A percentile compares a stretch with the other conserved stretches of the same genome.
Evolutionary conservation across 2,888 invertebrate species (phyloP).

Genomic region (Vesta saturnalis): DNA sequence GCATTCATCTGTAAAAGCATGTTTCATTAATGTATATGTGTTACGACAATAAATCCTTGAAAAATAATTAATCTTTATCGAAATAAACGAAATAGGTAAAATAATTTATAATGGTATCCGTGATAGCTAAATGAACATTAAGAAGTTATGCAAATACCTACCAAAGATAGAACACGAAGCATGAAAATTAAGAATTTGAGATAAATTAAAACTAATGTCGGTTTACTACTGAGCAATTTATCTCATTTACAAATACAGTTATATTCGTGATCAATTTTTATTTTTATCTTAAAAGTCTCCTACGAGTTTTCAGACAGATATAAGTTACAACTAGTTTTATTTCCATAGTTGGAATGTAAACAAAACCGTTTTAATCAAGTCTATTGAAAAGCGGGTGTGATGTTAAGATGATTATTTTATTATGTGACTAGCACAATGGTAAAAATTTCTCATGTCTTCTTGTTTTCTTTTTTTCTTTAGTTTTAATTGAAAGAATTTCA

Average conservation of each 20-base stretch:
- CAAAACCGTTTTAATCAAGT: neutral
- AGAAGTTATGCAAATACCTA: slow-evolving; percentile 14
- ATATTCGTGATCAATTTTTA: slow-evolving; percentile 16
- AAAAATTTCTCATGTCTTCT: neutral
- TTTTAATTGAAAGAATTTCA: slow-evolving; percentile 1
- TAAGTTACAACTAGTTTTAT: slow-evolving; percentile 16
- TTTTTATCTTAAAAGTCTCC: neutral
- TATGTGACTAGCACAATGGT: neutral
- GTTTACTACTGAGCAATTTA: slow-evolving; percentile 13
- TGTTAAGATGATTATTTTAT: neutral
- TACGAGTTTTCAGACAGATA: slow-evolving; percentile 19
- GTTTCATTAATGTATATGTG: neutral
- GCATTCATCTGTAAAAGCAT: neutral
- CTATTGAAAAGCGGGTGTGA: neutral
- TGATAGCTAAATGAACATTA: slow-evolving; percentile 4
- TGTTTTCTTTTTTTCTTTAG: neutral
- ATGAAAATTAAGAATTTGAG: slow-evolving; percentile 9
- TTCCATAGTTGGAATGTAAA: neutral
- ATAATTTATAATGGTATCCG: slow-evolving; percentile 11
- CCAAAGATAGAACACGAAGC: neutral
- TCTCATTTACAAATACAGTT: slow-evolving; percentile 17
- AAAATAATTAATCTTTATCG: neutral
- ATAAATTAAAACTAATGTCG: slow-evolving; percentile 17
- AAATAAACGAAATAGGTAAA: slow-evolving; percentile 1
- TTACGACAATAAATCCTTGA: neutral